A percentile compares a stretch with the other conserved stretches of the same genome.
Conservation (phyloP, 2,113 vertebrate genomes). For the Macrotis lagotis region DNA sequence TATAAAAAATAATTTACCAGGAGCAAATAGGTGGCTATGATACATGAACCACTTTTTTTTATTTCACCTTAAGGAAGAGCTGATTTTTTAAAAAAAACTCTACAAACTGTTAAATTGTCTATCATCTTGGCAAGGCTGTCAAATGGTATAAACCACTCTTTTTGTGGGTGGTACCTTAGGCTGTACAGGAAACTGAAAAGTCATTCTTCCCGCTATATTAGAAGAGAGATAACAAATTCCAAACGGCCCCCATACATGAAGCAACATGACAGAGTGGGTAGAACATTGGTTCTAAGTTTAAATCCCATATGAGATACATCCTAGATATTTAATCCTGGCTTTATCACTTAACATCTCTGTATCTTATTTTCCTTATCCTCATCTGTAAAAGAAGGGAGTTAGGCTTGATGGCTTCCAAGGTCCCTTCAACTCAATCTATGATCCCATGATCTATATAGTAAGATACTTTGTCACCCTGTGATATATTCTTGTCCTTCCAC, state of each 20-base stretch:
- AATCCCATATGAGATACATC: neutral
- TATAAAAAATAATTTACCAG: neutral
- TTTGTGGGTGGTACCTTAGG: neutral
- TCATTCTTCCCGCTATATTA: neutral
- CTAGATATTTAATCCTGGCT: neutral
- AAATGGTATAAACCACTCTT: neutral
- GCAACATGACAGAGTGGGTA: neutral
- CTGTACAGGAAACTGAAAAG: neutral
- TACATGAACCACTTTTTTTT: neutral
- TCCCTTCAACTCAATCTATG: neutral
- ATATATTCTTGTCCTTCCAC: neutral
- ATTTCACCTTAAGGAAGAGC: neutral
- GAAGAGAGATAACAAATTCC: neutral
- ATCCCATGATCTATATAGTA: neutral
- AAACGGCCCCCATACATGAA: neutral
- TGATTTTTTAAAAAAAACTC: neutral
- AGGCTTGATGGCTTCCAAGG: neutral
- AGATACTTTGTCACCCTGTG: neutral
- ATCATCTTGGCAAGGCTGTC: neutral
- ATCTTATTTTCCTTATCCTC: neutral
- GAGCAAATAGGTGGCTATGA: neutral
- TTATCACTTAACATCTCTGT: neutral
- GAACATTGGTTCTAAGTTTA: neutral
- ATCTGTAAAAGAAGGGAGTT: neutral
- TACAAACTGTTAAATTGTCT: neutral